phyloP scores from a whole-genome alignment of 2,797 vertebrate genomes.

The Scarus forsteni region DNA sequence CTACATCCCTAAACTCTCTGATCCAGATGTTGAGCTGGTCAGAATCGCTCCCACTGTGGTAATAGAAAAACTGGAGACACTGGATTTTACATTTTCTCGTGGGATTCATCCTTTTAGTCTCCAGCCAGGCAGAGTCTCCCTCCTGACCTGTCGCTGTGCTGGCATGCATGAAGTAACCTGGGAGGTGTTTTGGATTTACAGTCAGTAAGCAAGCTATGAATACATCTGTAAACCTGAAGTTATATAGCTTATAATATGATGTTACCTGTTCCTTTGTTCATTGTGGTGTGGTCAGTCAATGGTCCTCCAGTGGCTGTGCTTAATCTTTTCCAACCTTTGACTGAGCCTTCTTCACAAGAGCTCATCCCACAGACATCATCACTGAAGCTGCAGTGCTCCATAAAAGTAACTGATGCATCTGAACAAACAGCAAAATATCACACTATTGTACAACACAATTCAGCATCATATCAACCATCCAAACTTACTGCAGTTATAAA shows the following conservation, averaged over 20 bases:
- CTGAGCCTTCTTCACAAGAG: not conserved
- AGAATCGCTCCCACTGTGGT: conserved; percentile 77
- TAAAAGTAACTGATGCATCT: conserved; percentile 11
- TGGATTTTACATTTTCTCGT: conserved; percentile 84
- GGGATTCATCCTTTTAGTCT: conserved; percentile 82
- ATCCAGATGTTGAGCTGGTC: conserved; percentile 86
- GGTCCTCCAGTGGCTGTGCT: not conserved
- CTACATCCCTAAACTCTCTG: conserved; percentile 80
- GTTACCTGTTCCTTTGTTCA: not conserved
- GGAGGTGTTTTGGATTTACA: not conserved
- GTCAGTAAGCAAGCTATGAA: no score
- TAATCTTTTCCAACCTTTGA: conserved; percentile 10
- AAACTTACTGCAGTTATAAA: conserved; percentile 32
- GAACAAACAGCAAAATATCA: not conserved
- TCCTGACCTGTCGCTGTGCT: conserved; percentile 59
- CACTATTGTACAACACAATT: not conserved
- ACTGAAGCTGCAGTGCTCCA: conserved; percentile 14
- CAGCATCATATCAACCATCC: not conserved
- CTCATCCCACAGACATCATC: conserved; percentile 19
- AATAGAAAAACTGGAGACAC: conserved; percentile 91
- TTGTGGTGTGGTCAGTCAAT: conserved; percentile 13
- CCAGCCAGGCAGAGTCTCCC: conserved; percentile 78
- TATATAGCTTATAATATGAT: not conserved
- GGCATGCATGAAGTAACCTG: conserved; percentile 78
- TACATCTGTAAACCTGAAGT: not conserved